Conservation (phyloP, 2,797 vertebrate species). For the Argya squamiceps region DNA sequence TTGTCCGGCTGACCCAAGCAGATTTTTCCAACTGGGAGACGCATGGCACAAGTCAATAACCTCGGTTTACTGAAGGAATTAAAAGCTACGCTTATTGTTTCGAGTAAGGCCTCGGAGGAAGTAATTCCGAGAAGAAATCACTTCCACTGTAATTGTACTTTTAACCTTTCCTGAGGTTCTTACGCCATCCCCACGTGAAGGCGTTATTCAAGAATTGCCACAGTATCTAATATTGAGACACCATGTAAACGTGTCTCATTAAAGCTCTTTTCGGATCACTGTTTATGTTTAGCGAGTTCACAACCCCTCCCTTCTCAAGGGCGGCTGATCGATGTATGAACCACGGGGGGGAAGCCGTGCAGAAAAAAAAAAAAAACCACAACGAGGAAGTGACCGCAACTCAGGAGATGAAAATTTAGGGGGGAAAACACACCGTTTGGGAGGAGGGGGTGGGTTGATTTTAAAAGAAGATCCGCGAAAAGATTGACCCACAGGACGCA, state of each 20-base stretch:
- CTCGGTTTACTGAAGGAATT: neutral
- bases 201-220: neutral
- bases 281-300: neutral
- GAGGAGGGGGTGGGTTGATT: neutral
- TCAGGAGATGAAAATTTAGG: neutral
- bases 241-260: neutral
- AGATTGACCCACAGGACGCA: neutral
- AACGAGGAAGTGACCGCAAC: neutral
- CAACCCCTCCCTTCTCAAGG: neutral
- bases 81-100: neutral
- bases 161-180: constrained; percentile 20
- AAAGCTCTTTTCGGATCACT: neutral
- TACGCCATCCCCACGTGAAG: neutral
- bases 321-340: neutral
- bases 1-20: neutral
- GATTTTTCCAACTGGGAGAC: neutral
- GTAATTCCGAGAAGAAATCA: constrained; percentile 32
- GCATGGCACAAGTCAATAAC: neutral
- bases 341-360: neutral
- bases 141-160: neutral
- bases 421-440: neutral
- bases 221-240: neutral
- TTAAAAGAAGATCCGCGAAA: neutral
- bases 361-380: neutral
- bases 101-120: neutral